Evolutionary conservation across 2,113 vertebrate genomes (phyloP), one percentile per base, ranked within the genome.

Genomic region (Spea multiplicata): DNA sequence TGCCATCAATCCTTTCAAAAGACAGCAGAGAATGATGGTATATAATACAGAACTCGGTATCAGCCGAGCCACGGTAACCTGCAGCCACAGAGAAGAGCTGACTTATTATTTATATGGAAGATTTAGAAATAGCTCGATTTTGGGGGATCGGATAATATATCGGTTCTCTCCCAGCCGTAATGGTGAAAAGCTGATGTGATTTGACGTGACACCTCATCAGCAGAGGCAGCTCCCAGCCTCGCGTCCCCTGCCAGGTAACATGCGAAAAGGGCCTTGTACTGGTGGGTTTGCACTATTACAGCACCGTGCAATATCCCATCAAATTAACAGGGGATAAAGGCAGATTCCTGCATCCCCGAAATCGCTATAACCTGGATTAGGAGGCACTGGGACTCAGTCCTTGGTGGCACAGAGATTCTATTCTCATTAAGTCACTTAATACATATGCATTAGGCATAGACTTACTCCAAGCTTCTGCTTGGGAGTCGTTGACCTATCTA

Each of bases 231-330:
- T 12, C 47, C 69, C 16, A 71, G 45, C 16, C 12, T 49, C 0
- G 6, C 10, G 10, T 71, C 7, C 16, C 83, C 88, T 88, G 86
- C 84, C 80, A 79, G 82, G 82, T 84, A 61, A 8, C 59, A 69
- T 75, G 82, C 62, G 68, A n/a, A 59, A 64, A 77, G 73, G 69
- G 55, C 64, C 44, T 44, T 2, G 12, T 69, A 76, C 57, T 76
- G 83, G 81, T 53, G 74, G 30, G 72, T n/a, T 75, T 82, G 74
- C 53, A 46, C 74, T 73, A 3, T 0, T 6, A 53, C 50, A 74
- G 8, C 3, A 66, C 57, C 45, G 44, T 0, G 53, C 0, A 0
- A 72, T 81, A 14, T 8, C 81, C 4, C 2, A 44, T 66, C 17
- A 45, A n/a, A 48, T 12, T 5, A 3, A 3, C 0, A 3, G 4